These are phyloP conservation scores for Ctenosaura bakeri DNA, from an alignment of 2,797 vertebrate species.

Conservation along the genomic window DNA sequence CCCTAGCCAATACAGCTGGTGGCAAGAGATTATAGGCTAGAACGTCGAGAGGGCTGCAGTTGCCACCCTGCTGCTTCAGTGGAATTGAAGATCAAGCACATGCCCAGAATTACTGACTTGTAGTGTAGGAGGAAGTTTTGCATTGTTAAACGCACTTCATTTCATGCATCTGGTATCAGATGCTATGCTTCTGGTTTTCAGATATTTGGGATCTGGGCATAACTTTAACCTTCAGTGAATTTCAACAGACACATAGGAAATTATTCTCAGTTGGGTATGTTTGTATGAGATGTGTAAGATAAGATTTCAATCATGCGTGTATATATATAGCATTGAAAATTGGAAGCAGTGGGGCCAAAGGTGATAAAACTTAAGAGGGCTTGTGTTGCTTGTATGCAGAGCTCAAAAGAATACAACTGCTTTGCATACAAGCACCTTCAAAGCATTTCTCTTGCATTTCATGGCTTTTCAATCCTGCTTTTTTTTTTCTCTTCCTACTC, in stretches of 20 bases:
- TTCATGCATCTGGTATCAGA: background rate
- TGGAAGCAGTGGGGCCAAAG: background rate
- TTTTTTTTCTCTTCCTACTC: no score
- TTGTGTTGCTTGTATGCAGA: background rate
- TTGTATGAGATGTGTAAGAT: background rate
- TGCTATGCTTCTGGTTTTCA: background rate
- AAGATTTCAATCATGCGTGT: background rate
- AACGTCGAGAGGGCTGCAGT: background rate
- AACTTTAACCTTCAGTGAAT: background rate
- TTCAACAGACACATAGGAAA: background rate
- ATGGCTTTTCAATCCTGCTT: background rate
- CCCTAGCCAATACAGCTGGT: no score
- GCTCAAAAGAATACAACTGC: background rate
- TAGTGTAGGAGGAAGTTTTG: background rate
- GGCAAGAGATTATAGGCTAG: background rate
- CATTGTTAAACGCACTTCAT: background rate
- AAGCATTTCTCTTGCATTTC: background rate
- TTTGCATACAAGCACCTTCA: background rate
- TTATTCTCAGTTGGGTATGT: background rate
- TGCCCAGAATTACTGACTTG: background rate
- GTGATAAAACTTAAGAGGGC: background rate
- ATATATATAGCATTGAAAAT: background rate
- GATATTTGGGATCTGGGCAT: background rate
- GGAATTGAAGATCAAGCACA: background rate
- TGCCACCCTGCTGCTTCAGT: background rate